Evolutionary conservation across 2,113 vertebrate species (phyloP).

Genomic region (Aplodontia rufa): DNA sequence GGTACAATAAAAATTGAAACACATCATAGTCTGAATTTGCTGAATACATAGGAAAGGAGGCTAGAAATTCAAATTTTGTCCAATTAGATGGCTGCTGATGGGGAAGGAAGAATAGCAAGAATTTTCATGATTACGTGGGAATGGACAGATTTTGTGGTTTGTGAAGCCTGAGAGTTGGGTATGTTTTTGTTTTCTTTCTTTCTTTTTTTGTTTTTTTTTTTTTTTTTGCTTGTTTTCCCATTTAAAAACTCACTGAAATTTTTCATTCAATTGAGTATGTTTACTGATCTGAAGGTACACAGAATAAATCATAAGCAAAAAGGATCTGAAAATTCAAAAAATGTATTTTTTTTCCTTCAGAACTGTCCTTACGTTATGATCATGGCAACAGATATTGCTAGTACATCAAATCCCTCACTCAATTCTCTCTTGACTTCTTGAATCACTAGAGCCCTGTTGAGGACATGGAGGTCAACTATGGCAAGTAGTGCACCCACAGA

Average conservation of each 20-base stretch:
- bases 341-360: background rate
- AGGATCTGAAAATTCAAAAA: background rate
- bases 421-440: background rate
- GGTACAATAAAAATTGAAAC: background rate
- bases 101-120: background rate
- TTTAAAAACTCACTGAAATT: background rate
- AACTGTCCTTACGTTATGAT: background rate
- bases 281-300: background rate
- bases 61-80: background rate
- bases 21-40: background rate
- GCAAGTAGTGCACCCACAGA: background rate
- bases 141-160: background rate
- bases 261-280: no score
- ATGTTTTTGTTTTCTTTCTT: background rate
- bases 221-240: background rate
- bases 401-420: background rate
- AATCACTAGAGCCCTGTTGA: background rate
- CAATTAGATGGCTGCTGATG: background rate
- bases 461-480: background rate
- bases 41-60: background rate
- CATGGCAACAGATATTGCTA: background rate
- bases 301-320: background rate
- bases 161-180: background rate
- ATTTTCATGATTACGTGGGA: background rate
- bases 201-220: background rate